These are phyloP conservation scores for Macropus fuliginosus DNA, from an alignment of 2,797 vertebrate genomes.

Conservation along the genomic window DNA sequence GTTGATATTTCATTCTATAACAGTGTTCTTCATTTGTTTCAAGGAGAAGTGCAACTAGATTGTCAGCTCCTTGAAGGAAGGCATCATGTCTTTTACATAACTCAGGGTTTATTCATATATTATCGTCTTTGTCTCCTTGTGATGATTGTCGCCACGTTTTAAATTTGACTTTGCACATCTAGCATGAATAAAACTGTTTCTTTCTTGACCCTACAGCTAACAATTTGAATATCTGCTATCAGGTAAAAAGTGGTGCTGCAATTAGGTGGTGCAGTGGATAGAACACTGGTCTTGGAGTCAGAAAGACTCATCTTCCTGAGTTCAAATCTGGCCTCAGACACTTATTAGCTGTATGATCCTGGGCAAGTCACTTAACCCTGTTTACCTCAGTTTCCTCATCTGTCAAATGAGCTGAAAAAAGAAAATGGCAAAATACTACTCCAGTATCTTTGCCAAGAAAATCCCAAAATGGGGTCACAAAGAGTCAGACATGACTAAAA, in stretches of 20 bases:
- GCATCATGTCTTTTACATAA: neutral
- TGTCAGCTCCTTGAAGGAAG: slow-evolving; percentile 23
- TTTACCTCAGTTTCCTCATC: neutral
- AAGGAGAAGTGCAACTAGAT: neutral
- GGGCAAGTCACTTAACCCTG: neutral
- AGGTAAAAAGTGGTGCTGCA: neutral
- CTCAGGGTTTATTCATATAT: slow-evolving; percentile 17
- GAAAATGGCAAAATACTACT: neutral
- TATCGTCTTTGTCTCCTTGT: neutral
- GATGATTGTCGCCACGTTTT: slow-evolving; percentile 2
- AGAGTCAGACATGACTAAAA: neutral
- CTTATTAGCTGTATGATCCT: neutral
- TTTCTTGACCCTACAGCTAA: neutral
- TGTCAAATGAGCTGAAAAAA: neutral
- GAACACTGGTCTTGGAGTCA: neutral
- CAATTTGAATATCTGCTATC: slow-evolving; percentile 21
- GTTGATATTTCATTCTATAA: slow-evolving; percentile 36
- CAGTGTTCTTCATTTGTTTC: slow-evolving; percentile 40
- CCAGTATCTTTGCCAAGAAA: neutral
- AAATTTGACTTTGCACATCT: neutral
- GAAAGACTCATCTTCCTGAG: neutral
- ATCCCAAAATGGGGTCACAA: neutral
- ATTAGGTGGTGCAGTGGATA: neutral
- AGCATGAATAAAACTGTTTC: neutral
- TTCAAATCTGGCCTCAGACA: neutral